Percentiles rank a stretch among this genome's conserved stretches.
Evolutionary conservation across 1,140 invertebrate species (phyloP).

Genomic region (Pseudachorutes palmiensis): DNA sequence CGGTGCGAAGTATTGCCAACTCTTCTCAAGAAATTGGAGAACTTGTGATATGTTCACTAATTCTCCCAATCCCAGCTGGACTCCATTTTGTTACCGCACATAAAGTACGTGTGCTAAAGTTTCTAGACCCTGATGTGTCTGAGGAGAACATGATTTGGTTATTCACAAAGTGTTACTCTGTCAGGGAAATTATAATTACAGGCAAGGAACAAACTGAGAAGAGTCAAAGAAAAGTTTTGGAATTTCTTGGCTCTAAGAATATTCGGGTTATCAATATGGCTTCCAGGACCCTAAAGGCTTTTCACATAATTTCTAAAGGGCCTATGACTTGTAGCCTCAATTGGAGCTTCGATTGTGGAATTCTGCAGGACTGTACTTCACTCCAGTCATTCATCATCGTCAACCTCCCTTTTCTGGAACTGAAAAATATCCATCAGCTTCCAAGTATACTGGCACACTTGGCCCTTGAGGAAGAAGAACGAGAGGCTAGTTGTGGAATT

Average conservation of each 20-base stretch:
- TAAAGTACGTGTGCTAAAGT: not conserved
- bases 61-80: not conserved
- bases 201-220: not conserved
- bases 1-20: not conserved
- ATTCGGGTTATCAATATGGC: not conserved
- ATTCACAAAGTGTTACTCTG: slow-evolving; percentile 1
- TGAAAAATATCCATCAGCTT: not conserved
- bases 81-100: not conserved
- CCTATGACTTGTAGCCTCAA: not conserved
- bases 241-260: not conserved
- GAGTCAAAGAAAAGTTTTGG: not conserved
- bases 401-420: not conserved
- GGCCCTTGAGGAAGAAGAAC: slow-evolving; percentile 10
- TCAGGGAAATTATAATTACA: not conserved
- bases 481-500: too few relatives aligned
- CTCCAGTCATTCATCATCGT: not conserved
- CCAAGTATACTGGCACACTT: not conserved
- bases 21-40: not conserved
- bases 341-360: not conserved
- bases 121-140: not conserved
- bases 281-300: not conserved
- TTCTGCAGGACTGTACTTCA: not conserved
- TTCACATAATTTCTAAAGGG: not conserved
- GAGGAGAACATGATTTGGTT: slow-evolving; percentile 2
- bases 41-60: not conserved